Evolutionary conservation across 2,888 invertebrate species (phyloP), one percentile per base, ranked within the genome.

Genomic region (Lymantria monacha): DNA sequence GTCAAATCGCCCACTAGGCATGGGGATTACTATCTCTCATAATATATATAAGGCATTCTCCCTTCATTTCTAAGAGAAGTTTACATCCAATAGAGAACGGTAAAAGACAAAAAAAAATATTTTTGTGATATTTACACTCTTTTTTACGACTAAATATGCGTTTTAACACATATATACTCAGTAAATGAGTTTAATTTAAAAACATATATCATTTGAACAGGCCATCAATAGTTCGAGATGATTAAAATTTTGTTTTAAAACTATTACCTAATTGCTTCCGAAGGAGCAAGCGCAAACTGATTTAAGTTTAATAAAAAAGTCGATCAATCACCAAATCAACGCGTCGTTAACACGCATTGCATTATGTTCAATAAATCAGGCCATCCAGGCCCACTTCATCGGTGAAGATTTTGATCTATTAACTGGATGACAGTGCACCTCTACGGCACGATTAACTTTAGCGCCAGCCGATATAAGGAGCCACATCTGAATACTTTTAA

Each of bases 341-440:
- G 81, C 74, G 78, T 87, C 86, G 84, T 87, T 88, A 87, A 82
- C 84, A 83, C 76, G 79, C 77, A 76, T 79, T 81, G 83, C 84
- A 83, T 86, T 85, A 83, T 81, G 76, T 82, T 81, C 79, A 75
- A 86, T 85, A 83, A 83, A 83, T 76, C 82, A 81, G 79, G 76
- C 81, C 68, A 82, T 81, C 84, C 79, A 76, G 72, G 66, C 67
- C 81, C 81, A 85, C 84, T 85, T 80, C 76, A 67, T 75, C 70
- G 76, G 70, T 77, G 74, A 78, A 87, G 88, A 90, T 89, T 87
- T 77, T 79, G 85, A 89, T 90, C 91, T 90, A 91, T 91, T 90
- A 87, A 76, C 72, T 75, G 66, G 72, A 78, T 91, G 91, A 91
- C 87, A 63, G 46, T 62, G 84, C 90, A 76, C 44, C 79, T 76